Percentiles rank a stretch among this genome's conserved stretches.
phyloP scores from a whole-genome alignment of 2,888 invertebrate species.

The Agrotis ipsilon region DNA sequence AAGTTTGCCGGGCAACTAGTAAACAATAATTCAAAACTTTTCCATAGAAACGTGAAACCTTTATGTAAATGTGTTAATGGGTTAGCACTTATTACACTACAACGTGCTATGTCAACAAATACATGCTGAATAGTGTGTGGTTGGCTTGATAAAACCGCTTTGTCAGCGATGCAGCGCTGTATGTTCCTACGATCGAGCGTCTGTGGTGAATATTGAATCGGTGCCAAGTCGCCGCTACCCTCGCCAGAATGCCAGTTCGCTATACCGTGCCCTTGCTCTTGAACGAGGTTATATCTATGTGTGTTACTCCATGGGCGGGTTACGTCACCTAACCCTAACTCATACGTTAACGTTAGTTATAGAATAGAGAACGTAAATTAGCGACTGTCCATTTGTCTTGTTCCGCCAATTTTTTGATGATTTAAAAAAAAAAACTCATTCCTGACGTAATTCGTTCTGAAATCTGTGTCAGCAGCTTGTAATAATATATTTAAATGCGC shows the following conservation, averaged over 20 bases:
- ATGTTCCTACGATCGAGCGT: neutral
- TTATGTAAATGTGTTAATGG: neutral
- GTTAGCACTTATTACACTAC: neutral
- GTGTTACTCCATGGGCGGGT: neutral
- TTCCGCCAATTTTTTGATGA: neutral
- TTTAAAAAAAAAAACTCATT: neutral
- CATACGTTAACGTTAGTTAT: constrained; percentile 4
- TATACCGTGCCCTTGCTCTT: constrained; percentile 46
- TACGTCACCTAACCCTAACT: constrained; percentile 24
- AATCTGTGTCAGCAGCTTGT: constrained; percentile 7
- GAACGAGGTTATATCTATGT: constrained; percentile 11
- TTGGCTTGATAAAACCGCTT: constrained; percentile 19
- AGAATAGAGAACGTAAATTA: neutral
- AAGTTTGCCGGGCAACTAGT: no score
- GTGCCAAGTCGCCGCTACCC: constrained; percentile 45
- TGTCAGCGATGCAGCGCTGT: constrained; percentile 13
- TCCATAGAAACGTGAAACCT: neutral
- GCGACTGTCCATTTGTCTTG: neutral
- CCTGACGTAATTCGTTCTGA: neutral
- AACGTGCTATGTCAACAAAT: constrained; percentile 17
- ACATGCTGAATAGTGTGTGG: neutral
- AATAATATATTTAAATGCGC: constrained; percentile 14
- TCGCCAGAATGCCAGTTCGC: constrained; percentile 9
- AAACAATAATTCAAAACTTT: neutral
- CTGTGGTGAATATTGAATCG: constrained; percentile 28